Conservation (phyloP, 2,113 vertebrate species). For the Lathamus discolor region DNA sequence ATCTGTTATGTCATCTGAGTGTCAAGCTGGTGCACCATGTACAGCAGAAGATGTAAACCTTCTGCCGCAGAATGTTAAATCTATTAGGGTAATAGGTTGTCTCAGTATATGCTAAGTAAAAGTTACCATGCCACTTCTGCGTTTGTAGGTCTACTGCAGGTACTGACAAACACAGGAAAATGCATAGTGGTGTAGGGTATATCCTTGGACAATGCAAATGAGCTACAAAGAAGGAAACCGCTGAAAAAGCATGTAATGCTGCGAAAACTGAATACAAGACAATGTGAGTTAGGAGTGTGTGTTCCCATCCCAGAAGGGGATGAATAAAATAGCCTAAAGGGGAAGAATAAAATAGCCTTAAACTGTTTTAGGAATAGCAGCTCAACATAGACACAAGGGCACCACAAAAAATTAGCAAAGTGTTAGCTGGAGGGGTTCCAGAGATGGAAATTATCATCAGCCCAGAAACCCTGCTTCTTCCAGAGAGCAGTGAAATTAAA, state of each 20-base stretch:
- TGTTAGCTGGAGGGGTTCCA: neutral
- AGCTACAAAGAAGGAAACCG: neutral
- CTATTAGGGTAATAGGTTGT: neutral
- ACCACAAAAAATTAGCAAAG: neutral
- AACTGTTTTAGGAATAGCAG: neutral
- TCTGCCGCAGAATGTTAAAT: neutral
- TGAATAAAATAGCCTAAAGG: neutral
- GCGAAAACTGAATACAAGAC: neutral
- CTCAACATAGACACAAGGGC: neutral
- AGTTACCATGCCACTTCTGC: neutral
- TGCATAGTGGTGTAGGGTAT: neutral
- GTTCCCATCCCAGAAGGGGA: neutral
- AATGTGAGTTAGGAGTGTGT: neutral
- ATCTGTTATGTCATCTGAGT: neutral
- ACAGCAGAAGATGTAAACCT: neutral
- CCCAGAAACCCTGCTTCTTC: neutral
- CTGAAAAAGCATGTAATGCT: neutral
- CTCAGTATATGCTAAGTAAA: neutral
- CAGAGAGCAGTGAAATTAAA: neutral
- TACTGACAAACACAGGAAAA: neutral
- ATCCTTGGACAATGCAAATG: neutral
- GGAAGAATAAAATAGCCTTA: neutral
- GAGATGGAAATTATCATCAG: neutral
- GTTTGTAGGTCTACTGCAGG: neutral
- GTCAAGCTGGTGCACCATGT: neutral